A percentile compares a stretch with the other conserved stretches of the same genome.
Conservation (phyloP, 92 coral and sea anemone species). For the Porites lobata region DNA sequence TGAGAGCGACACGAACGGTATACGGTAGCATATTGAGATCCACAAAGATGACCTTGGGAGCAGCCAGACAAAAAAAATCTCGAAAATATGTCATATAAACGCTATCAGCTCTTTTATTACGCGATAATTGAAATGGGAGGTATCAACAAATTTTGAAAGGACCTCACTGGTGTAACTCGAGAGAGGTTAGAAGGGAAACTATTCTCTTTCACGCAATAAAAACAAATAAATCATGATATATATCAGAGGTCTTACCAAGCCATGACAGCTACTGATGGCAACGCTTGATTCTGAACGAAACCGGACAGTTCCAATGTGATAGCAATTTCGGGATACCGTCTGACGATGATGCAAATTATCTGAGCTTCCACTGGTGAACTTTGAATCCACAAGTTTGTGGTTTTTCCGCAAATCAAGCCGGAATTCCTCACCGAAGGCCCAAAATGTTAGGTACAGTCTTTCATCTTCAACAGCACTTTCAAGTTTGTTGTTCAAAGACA, state of each 20-base stretch:
- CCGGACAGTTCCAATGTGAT: conserved; percentile 72
- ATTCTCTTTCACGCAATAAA: conserved; percentile 2
- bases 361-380: conserved; percentile 68
- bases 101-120: conserved; percentile 8
- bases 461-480: conserved; percentile 23
- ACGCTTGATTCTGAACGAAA: conserved; percentile 70
- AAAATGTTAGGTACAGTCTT: conserved; percentile 50
- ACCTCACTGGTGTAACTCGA: neutral
- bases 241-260: conserved; percentile 75
- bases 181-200: conserved; percentile 9
- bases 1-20: neutral
- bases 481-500: conserved; percentile 22
- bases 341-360: conserved; percentile 28
- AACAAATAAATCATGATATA: neutral
- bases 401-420: conserved; percentile 72
- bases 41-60: conserved; percentile 39
- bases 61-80: neutral
- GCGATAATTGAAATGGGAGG: conserved; percentile 31
- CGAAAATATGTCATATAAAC: neutral
- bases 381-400: conserved; percentile 67
- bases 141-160: neutral
- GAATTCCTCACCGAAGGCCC: conserved; percentile 78
- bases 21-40: neutral
- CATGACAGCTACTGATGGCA: conserved; percentile 83
- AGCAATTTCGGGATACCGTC: conserved; percentile 54